Base-by-base conservation (phyloP, 2,113 vertebrate species). In the Aphyosemion australe region DNA sequence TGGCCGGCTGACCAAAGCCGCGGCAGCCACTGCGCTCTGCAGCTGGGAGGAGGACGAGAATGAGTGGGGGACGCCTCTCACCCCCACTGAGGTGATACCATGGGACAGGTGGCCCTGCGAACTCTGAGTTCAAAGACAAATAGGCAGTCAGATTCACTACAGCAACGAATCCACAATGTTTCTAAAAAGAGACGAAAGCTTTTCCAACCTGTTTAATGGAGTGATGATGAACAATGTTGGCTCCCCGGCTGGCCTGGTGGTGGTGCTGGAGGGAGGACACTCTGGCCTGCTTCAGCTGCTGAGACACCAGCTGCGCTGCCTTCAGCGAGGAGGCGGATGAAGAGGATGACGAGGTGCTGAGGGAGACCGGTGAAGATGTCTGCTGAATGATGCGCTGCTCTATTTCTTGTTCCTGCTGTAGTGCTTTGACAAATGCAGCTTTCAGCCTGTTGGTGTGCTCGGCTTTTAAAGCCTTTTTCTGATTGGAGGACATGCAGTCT, bases 331-430 rank as follows among this genome's bases (percentile, higher is more conserved):
- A 85, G 46, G 87, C 64, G 43, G 89, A 74, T 19, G 66, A 79
- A 51, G 87, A 93, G 0, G 84, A 82, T 0, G 95, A 91, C 10
- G 90, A 89, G 74, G 87, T 79, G 32, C 87, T 49, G 72, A 96
- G 95, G 1, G 85, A 83, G 0, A 92, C 71, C 0, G 94, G 72
- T 0, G 91, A 85, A 34, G 90, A 84, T 4, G 90, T 34, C 82
- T 98, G 96, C 70, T 96, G 96, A 55, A 96, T 91, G 76, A 98
- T 95, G 52, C 94, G 92, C 85, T 98, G 96, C 89, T 99, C 96
- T 0, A 98, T 96, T 92, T 99, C 97, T 91, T 98, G 97, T 85
- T 99, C 97, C 66, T 99, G 96, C 81, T 98, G 96, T 86, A 99
- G 92, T 0, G 96, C 97, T 90, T 97, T 99, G 39, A 99, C 95